Evolutionary conservation across 2,888 invertebrate genomes (phyloP).

Genomic region (Coenonympha arcania): DNA sequence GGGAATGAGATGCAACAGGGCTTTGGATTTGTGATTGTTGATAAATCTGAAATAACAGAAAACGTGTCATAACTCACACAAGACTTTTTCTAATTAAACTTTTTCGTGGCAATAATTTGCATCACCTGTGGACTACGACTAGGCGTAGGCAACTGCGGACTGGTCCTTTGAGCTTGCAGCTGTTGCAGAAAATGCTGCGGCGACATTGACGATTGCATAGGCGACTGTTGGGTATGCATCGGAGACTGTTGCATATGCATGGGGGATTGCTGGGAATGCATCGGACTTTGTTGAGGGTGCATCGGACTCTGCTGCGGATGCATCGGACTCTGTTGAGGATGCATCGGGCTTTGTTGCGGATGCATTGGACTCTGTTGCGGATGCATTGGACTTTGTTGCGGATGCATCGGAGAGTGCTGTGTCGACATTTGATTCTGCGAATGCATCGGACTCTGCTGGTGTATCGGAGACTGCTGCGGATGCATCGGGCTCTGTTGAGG

Average conservation of each 20-base stretch:
- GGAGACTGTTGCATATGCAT: slow-evolving; percentile 44
- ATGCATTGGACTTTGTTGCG: slow-evolving; percentile 51
- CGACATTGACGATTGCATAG: slow-evolving; percentile 42
- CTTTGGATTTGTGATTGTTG: slow-evolving; percentile 70
- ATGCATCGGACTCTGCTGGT: slow-evolving; percentile 40
- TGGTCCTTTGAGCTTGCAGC: slow-evolving; percentile 63
- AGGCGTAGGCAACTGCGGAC: slow-evolving; percentile 65
- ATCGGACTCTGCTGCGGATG: slow-evolving; percentile 51
- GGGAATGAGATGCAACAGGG: slow-evolving; percentile 66
- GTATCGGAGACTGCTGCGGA: slow-evolving; percentile 50
- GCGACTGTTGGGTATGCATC: slow-evolving; percentile 53
- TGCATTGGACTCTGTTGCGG: slow-evolving; percentile 55
- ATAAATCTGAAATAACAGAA: slow-evolving; percentile 47
- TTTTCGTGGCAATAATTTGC: slow-evolving; percentile 8
- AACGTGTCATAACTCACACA: too few species aligned
- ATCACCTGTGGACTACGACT: slow-evolving; percentile 67
- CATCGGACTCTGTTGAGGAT: slow-evolving; percentile 48
- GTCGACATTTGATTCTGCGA: slow-evolving; percentile 46
- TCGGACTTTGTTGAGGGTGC: slow-evolving; percentile 50
- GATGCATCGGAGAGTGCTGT: slow-evolving; percentile 50
- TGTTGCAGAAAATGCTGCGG: slow-evolving; percentile 47
- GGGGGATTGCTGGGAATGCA: slow-evolving; percentile 49
- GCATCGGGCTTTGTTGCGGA: slow-evolving; percentile 50
- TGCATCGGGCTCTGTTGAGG: slow-evolving; percentile 43
- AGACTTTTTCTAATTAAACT: too few species aligned